Percentiles rank a stretch among this genome's conserved stretches.
These are phyloP conservation scores for Corbicula japonica DNA, from an alignment of 2,888 invertebrate species.

Conservation along the genomic window DNA sequence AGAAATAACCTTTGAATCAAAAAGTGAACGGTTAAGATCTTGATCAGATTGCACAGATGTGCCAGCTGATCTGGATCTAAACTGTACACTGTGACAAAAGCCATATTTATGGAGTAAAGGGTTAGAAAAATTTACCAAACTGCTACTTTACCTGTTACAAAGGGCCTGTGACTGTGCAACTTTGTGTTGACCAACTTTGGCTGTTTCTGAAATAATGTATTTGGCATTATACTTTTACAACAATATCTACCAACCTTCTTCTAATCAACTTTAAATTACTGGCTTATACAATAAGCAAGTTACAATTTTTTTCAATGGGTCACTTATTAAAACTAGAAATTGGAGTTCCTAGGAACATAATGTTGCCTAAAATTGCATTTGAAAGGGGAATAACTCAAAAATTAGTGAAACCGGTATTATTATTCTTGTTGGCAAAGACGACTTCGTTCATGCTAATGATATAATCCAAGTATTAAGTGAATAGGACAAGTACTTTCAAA, in stretches of 20 bases:
- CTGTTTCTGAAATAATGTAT: conserved; percentile 64
- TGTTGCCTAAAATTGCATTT: not conserved
- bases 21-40: not conserved
- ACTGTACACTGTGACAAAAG: no score
- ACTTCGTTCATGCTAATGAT: no score
- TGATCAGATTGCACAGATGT: no score
- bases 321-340: not conserved
- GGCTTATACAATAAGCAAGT: no score
- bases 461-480: no score
- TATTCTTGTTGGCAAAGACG: no score
- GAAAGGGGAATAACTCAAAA: not conserved
- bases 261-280: not conserved
- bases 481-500: no score
- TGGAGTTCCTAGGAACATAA: not conserved
- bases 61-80: no score
- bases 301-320: not conserved
- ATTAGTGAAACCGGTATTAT: no score
- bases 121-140: not conserved
- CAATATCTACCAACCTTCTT: not conserved
- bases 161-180: conserved; percentile 69
- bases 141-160: conserved; percentile 65
- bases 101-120: not conserved
- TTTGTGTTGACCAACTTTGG: conserved; percentile 73
- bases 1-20: not conserved
- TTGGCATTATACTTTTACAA: not conserved